Evolutionary conservation across 64 coral and sea anemone genomes (phyloP).

Genomic region (Stylophora pistillata): DNA sequence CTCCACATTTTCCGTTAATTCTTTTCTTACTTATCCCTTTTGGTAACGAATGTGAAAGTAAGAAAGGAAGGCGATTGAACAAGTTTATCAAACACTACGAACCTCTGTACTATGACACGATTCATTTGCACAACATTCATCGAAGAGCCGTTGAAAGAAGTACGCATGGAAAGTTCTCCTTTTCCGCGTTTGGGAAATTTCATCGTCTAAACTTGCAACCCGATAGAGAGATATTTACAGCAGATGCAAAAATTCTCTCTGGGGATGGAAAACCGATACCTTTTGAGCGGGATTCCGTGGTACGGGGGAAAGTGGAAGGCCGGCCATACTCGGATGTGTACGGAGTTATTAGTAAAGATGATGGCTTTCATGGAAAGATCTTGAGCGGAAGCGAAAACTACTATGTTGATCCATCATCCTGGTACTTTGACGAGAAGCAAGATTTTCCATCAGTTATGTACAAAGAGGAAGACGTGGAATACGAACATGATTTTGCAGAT

Average conservation of each 20-base stretch:
- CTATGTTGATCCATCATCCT: slow-evolving; percentile 79
- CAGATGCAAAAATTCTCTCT: slow-evolving; percentile 76
- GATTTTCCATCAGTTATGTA: slow-evolving; percentile 95
- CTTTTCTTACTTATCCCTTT: slow-evolving; percentile 46
- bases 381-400: slow-evolving; percentile 59
- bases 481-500: slow-evolving; percentile 61
- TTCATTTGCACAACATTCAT: slow-evolving; percentile 34
- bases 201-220: slow-evolving; percentile 61
- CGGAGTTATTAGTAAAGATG: slow-evolving; percentile 72
- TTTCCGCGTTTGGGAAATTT: slow-evolving; percentile 70
- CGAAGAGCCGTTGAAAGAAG: slow-evolving; percentile 55
- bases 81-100: slow-evolving; percentile 83
- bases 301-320: slow-evolving; percentile 77
- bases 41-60: slow-evolving; percentile 19
- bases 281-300: slow-evolving; percentile 73
- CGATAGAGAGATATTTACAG: slow-evolving; percentile 73
- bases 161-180: slow-evolving; percentile 71
- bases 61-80: slow-evolving; percentile 16
- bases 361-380: slow-evolving; percentile 96
- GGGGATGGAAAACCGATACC: slow-evolving; percentile 74
- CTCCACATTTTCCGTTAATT: slow-evolving; percentile 31
- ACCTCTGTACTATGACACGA: slow-evolving; percentile 65
- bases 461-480: slow-evolving; percentile 78
- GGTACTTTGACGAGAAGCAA: slow-evolving; percentile 71
- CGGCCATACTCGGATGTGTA: slow-evolving; percentile 74